A percentile compares a stretch with the other conserved stretches of the same genome.
phyloP scores from a whole-genome alignment of 2,797 vertebrate species.

The Tragopan temminckii region DNA sequence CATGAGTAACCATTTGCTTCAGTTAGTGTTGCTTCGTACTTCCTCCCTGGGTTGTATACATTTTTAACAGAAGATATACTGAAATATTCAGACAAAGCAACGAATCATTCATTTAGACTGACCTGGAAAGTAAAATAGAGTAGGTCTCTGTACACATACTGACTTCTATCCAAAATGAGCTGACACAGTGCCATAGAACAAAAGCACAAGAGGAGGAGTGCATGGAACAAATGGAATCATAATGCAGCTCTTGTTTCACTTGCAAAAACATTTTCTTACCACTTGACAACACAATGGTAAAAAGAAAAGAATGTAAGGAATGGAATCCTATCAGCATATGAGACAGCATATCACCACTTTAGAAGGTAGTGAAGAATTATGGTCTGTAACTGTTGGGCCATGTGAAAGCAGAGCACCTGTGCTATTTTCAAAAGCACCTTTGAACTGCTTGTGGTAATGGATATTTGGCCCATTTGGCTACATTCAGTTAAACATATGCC shows the following conservation, averaged over 20 bases:
- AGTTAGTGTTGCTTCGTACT: neutral
- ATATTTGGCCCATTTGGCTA: neutral
- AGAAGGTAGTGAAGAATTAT: neutral
- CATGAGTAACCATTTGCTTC: neutral
- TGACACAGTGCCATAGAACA: neutral
- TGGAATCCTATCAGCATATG: neutral
- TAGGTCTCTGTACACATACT: neutral
- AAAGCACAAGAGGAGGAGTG: neutral
- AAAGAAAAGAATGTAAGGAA: neutral
- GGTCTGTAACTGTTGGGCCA: neutral
- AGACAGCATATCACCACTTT: neutral
- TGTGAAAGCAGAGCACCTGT: neutral
- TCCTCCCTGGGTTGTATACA: neutral
- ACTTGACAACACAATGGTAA: neutral
- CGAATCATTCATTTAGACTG: constrained; percentile 28
- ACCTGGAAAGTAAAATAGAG: neutral
- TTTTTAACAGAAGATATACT: constrained; percentile 34
- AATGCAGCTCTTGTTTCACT: neutral
- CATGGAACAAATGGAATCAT: neutral
- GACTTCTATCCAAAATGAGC: neutral
- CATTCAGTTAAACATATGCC: neutral
- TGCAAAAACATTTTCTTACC: neutral
- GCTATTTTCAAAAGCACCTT: neutral
- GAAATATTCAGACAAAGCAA: constrained; percentile 56
- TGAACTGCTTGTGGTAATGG: neutral